These are phyloP conservation scores for Cerastoderma edule DNA, from an alignment of 2,888 invertebrate genomes.

Conservation along the genomic window DNA sequence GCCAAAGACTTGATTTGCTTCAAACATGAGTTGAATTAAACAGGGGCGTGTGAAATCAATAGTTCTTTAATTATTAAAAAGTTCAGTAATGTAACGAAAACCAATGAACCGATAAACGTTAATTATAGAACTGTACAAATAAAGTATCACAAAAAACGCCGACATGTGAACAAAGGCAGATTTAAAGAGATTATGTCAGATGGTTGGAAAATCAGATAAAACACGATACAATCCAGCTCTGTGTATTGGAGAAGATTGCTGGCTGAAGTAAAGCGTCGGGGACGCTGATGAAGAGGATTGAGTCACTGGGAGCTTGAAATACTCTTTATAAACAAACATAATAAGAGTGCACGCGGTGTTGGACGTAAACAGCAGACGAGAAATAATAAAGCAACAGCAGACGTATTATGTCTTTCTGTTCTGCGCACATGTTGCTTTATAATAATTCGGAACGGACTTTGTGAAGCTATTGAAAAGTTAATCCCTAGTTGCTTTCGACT, in stretches of 20 bases:
- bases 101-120: neutral
- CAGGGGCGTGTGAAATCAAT: neutral
- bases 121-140: neutral
- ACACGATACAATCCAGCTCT: constrained; percentile 7
- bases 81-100: neutral
- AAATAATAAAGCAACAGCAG: constrained; percentile 17
- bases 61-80: neutral
- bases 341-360: constrained; percentile 2
- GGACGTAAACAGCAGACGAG: neutral
- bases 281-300: constrained; percentile 10
- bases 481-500: neutral
- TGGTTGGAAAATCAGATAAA: constrained; percentile 7
- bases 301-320: constrained; percentile 15
- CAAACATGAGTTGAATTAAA: neutral
- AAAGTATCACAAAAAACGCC: neutral
- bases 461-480: neutral
- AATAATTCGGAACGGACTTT: neutral
- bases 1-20: too few relatives aligned
- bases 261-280: neutral
- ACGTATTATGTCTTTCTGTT: constrained; percentile 11
- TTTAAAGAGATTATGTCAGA: constrained; percentile 21
- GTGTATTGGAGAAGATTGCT: constrained; percentile 23
- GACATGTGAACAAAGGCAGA: neutral
- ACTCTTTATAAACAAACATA: neutral
- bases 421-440: constrained; percentile 8